Evolutionary conservation across 23 tunicate genomes (phyloP), one percentile per base, ranked within the genome.

Genomic region (Clavelina lepadiformis): DNA sequence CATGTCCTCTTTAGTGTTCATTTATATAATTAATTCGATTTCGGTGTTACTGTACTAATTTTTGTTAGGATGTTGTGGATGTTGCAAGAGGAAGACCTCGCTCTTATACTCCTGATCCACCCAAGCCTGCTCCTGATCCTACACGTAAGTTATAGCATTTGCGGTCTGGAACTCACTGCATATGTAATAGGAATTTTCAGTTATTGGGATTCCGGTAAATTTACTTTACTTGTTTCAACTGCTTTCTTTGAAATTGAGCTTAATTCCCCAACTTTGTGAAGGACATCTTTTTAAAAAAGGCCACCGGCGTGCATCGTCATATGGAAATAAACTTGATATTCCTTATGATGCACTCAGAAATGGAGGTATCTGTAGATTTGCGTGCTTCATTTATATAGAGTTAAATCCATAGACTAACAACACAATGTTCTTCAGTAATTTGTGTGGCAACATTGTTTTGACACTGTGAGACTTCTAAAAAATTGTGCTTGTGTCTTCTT

Each of bases 71-170:
- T 30, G 3, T 46, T 20, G 73, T 47, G 3, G 18, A 5, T 27
- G 76, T 68, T 0, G 50, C 74, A 1, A 23, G 86, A 35, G 56
- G 33, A 1, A 64, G 89, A 1, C 65, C 80, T 1, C 57, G 89
- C 13, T 82, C 89, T 22, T 80, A 82, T 51, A 82, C 89, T 0
- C 89, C 89, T n/a, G 89, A 82, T 34, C 89, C 89, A 30, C 76
- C 58, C 28, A 49, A 51, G 28, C 30, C 41, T 3, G 35, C 61
- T 35, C 63, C 70, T 34, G 78, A 63, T 1, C 33, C 73, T 18
- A 33, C 79, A 7, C 22, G 87, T 80, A 61, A 69, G 85, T 57
- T 24, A 3, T 46, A 2, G 11, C 3, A 6, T 36, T 34, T 63
- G 20, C 2, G 27, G 4, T 2, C 2, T 63, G 28, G 21, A 35